A percentile compares a stretch with the other conserved stretches of the same genome.
phyloP scores from a whole-genome alignment of 1,140 invertebrate species.

The Dryas iulia region DNA sequence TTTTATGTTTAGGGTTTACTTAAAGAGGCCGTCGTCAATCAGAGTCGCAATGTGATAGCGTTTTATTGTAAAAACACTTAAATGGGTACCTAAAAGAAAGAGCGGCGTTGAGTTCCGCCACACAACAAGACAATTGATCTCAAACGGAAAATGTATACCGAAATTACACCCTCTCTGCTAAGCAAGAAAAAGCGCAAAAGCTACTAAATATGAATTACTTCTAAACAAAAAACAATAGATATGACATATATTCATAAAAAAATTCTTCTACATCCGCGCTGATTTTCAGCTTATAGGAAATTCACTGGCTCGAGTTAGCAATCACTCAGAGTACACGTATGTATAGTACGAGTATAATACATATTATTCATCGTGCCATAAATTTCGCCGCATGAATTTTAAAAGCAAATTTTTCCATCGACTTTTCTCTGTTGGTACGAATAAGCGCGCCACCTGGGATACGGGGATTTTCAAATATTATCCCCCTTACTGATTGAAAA shows the following conservation, averaged over 20 bases:
- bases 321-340: conserved; percentile 8
- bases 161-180: too few relatives aligned
- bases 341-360: conserved; percentile 9
- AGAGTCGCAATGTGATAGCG: too few relatives aligned
- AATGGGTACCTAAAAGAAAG: too few relatives aligned
- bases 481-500: conserved; percentile 18
- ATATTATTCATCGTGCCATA: conserved; percentile 3
- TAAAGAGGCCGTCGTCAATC: too few relatives aligned
- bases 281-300: not conserved
- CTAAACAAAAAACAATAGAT: too few relatives aligned
- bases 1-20: too few relatives aligned
- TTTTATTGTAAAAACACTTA: too few relatives aligned
- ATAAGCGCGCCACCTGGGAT: conserved; percentile 1
- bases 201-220: too few relatives aligned
- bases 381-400: conserved; percentile 27
- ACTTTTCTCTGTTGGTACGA: conserved; percentile 14
- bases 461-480: conserved; percentile 17
- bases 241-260: too few relatives aligned
- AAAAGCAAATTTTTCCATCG: conserved; percentile 22
- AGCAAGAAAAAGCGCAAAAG: too few relatives aligned
- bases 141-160: not conserved
- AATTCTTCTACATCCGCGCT: not conserved
- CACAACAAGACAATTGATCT: not conserved
- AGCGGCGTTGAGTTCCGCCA: not conserved
- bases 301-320: not conserved